Percentiles rank a stretch among this genome's conserved stretches.
These are phyloP conservation scores for Aphidoletes aphidimyza DNA, from an alignment of 2,888 invertebrate species.

Conservation along the genomic window DNA sequence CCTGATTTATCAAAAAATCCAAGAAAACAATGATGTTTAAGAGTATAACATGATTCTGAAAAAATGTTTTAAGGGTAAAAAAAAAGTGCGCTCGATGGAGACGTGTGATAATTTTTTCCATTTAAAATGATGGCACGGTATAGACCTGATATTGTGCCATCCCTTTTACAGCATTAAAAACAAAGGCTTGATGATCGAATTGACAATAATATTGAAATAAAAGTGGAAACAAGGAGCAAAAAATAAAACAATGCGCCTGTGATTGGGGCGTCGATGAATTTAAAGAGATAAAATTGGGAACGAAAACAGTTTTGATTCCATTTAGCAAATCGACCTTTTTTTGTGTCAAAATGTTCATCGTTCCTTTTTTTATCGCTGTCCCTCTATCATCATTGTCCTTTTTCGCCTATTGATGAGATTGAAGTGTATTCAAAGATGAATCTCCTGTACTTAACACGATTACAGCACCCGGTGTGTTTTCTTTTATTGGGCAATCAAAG, in stretches of 20 bases:
- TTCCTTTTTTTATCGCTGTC: not conserved
- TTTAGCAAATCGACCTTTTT: conserved; percentile 43
- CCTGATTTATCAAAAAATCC: conserved; percentile 21
- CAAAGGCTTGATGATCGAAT: conserved; percentile 10
- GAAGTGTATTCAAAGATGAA: not conserved
- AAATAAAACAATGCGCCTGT: not conserved
- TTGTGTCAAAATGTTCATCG: not conserved
- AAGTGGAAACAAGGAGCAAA: not conserved
- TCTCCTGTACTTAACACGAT: not conserved
- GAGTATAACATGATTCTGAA: not conserved
- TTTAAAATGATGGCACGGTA: not conserved
- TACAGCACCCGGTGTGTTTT: not conserved
- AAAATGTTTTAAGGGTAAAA: not conserved
- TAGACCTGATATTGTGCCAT: not conserved
- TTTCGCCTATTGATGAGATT: not conserved
- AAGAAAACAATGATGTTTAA: conserved; percentile 1
- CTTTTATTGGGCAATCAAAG: conserved; percentile 37
- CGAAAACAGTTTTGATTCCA: conserved; percentile 4
- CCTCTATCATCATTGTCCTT: not conserved
- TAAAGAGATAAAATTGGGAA: not conserved
- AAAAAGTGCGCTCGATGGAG: not conserved
- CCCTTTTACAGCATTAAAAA: not conserved
- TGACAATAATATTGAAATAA: not conserved
- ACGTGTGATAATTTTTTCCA: conserved; percentile 28
- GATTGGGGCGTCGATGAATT: not conserved